Conservation (phyloP, 1,140 invertebrate species). For the Caenorhabditis inopinata region DNA sequence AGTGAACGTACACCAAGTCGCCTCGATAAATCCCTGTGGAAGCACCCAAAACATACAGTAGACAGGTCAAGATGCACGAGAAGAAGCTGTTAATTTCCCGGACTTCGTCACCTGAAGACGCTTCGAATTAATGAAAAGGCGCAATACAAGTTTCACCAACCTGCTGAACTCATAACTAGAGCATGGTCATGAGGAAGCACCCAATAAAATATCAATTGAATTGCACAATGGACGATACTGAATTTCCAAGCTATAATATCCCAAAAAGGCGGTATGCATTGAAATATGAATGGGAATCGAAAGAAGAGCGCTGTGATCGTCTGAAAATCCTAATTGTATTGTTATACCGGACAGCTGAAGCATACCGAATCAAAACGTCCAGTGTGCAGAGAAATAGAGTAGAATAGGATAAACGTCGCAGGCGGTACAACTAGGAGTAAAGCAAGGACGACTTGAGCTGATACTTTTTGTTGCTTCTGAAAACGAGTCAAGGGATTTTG, state of each 20-base stretch:
- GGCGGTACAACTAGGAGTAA: background rate
- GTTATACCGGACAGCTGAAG: background rate
- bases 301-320: slow-evolving; percentile 19
- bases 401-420: slow-evolving; percentile 17
- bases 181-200: slow-evolving; percentile 33
- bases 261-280: slow-evolving; percentile 26
- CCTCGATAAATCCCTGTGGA: background rate
- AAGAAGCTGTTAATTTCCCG: slow-evolving; percentile 13
- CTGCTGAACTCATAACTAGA: background rate
- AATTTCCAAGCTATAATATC: slow-evolving; percentile 38
- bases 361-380: slow-evolving; percentile 8
- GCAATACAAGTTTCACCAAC: too few species aligned
- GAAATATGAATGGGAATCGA: slow-evolving; percentile 11
- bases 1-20: slow-evolving; percentile 3
- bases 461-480: slow-evolving; percentile 37
- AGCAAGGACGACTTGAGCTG: background rate
- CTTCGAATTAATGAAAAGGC: too few species aligned
- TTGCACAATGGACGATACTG: background rate
- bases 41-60: too few species aligned
- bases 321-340: slow-evolving; percentile 14
- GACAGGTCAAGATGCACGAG: background rate
- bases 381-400: slow-evolving; percentile 26
- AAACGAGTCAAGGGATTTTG: too few species aligned
- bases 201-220: slow-evolving; percentile 19
- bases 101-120: background rate